These are phyloP conservation scores for Bombylius major DNA, from an alignment of 2,888 invertebrate genomes.

Conservation along the genomic window DNA sequence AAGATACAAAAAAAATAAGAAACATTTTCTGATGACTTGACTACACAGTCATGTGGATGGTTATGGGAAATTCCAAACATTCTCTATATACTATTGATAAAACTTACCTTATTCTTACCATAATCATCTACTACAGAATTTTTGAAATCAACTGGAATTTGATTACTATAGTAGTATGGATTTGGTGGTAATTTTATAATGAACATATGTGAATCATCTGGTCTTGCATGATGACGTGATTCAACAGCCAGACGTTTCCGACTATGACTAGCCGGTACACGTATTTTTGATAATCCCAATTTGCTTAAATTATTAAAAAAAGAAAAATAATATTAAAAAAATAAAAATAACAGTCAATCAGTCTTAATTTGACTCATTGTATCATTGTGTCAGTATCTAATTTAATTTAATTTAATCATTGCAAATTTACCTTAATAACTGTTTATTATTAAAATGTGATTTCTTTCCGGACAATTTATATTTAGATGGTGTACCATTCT, in stretches of 20 bases:
- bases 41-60: no score
- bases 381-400: no score
- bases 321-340: constrained; percentile 4
- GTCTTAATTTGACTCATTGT: no score
- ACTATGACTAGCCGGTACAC: constrained; percentile 64
- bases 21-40: no score
- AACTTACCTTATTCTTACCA: constrained; percentile 30
- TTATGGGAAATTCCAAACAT: no score
- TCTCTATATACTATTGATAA: no score
- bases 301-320: constrained; percentile 38
- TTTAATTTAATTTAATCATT: no score
- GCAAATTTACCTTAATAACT: neutral
- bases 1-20: no score
- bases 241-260: constrained; percentile 67
- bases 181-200: constrained; percentile 78
- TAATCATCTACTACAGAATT: constrained; percentile 31
- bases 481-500: neutral
- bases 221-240: constrained; percentile 53
- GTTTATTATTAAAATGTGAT: neutral
- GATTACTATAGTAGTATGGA: constrained; percentile 63
- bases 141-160: constrained; percentile 45
- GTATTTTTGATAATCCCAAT: constrained; percentile 59
- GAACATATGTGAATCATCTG: constrained; percentile 74
- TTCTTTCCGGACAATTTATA: neutral
- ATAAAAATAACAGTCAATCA: no score